Evolutionary conservation across 2,888 invertebrate genomes (phyloP), one percentile per base, ranked within the genome.

Genomic region (Pherbina coryleti): DNA sequence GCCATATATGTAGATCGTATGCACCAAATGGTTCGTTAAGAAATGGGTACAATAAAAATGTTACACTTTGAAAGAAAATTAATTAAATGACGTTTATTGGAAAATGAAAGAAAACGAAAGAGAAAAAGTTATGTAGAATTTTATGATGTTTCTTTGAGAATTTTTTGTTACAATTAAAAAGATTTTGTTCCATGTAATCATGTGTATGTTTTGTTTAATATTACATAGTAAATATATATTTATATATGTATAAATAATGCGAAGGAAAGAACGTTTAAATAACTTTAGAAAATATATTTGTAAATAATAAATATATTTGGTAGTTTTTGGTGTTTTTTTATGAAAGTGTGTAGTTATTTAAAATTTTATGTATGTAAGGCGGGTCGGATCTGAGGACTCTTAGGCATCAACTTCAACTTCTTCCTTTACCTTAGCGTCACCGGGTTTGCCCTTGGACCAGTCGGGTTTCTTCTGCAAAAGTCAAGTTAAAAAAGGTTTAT

Each of bases 391-490:
- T 84, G 83, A 82, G 86, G 84, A 86, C 87, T 85, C 91, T 95
- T 94, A 95, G 94, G 95, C 95, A 92, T 96, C 95, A 91, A 93
- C 93, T 90, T 93, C 93, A 91, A 93, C 93, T 91, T 94, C 96
- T 92, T 94, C 95, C 92, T 95, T 95, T 92, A 93, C 93, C 94
- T 96, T 95, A 91, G 94, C 93, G 88, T 96, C 96, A 89, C 95
- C 95, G 90, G 93, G 93, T 90, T 96, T 96, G 91, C 93, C 93
- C 93, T 97, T 97, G 90, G 96, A 96, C 96, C 96, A 97, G 92
- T 97, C 97, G 88, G 96, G 96, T 91, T 97, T 97, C 92, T 96
- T 96, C 96, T 96, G 95, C 88, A 92, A 92, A 64, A 72, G 76
- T 34, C 74, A 66, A 71, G 17, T 55, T 55, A 76, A 60, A 25